A percentile compares a stretch with the other conserved stretches of the same genome.
These are phyloP conservation scores for Sphenopsis melanotis DNA, from an alignment of 2,797 vertebrate species.

Conservation along the genomic window DNA sequence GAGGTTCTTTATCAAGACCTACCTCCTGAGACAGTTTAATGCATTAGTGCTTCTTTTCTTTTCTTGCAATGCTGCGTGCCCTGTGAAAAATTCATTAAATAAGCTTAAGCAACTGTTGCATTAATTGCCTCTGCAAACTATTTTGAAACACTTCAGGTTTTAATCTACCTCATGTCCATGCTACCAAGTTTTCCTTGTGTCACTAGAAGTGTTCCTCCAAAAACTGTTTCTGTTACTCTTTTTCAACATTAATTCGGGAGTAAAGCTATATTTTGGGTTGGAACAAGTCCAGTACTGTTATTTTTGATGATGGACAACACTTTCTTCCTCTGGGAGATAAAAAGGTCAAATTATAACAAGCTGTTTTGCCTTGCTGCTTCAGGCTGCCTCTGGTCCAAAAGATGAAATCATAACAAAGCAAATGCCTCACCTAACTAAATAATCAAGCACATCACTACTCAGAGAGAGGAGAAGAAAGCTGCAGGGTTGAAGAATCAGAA, in stretches of 20 bases:
- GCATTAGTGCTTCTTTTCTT: neutral
- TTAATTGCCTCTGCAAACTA: neutral
- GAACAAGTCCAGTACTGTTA: neutral
- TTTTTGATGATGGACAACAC: neutral
- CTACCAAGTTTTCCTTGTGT: neutral
- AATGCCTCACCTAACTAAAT: neutral
- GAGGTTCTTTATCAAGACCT: neutral
- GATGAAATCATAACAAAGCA: neutral
- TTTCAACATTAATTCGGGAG: neutral
- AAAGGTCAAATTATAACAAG: neutral
- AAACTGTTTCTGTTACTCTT: neutral
- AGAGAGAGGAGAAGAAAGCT: neutral
- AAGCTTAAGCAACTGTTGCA: neutral
- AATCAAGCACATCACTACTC: neutral
- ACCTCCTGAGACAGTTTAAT: neutral
- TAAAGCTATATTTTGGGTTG: neutral
- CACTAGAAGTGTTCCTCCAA: neutral
- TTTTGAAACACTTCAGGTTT: neutral
- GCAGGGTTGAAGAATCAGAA: neutral
- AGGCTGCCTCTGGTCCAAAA: neutral
- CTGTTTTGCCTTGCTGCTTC: conserved; percentile 6
- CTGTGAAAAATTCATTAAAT: neutral
- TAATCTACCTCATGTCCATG: neutral
- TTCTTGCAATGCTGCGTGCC: neutral
- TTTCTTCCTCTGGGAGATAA: conserved; percentile 18